phyloP scores from a whole-genome alignment of 2,888 invertebrate species.

The Cylloceria caligata region DNA sequence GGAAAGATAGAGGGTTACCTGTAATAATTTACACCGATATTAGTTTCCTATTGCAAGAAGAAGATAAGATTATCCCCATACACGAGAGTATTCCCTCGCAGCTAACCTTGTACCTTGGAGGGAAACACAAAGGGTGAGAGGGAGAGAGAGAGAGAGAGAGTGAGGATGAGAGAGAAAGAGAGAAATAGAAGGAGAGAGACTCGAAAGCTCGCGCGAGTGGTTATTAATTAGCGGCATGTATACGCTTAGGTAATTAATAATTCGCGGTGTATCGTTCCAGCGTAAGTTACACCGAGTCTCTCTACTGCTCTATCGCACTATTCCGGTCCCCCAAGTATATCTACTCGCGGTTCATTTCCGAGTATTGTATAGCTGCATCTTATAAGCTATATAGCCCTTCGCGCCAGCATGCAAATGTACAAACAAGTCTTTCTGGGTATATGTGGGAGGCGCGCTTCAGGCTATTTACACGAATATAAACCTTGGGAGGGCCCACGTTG shows the following conservation, averaged over 20 bases:
- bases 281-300: conserved; percentile 35
- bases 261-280: conserved; percentile 59
- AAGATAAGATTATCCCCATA: conserved; percentile 4
- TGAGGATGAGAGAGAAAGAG: not conserved
- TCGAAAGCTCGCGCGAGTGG: not conserved
- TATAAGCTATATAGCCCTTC: not conserved
- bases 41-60: not conserved
- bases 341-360: conserved; percentile 5
- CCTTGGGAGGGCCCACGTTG: conserved; percentile 51
- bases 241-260: conserved; percentile 66
- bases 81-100: not conserved
- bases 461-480: conserved; percentile 64
- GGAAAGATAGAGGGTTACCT: not conserved
- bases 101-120: not conserved
- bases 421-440: conserved; percentile 4
- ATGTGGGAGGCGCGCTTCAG: conserved; percentile 25
- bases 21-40: not conserved
- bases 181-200: not conserved
- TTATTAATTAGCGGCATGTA: conserved; percentile 71
- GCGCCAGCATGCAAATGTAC: conserved; percentile 6
- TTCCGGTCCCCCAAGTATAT: not conserved
- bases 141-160: not conserved
- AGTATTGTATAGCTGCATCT: conserved; percentile 11
- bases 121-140: not conserved
- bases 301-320: conserved; percentile 6